Percentiles rank a stretch among this genome's conserved stretches.
These are phyloP conservation scores for Salminus brasiliensis DNA, from an alignment of 2,113 vertebrate genomes.

Conservation along the genomic window DNA sequence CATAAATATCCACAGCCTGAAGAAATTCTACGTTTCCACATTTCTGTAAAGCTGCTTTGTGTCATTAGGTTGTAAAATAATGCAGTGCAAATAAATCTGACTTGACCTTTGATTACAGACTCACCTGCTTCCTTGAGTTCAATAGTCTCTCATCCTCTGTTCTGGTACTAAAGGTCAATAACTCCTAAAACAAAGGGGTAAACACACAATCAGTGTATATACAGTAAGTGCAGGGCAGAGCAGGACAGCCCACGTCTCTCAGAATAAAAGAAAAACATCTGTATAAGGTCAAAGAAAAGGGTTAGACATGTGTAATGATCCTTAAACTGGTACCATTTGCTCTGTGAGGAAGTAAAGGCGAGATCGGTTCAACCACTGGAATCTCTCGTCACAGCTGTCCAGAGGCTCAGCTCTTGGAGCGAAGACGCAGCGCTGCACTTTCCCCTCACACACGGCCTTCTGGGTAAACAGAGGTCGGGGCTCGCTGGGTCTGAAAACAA, in stretches of 20 bases:
- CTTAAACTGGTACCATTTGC: constrained; percentile 76
- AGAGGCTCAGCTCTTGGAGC: constrained; percentile 84
- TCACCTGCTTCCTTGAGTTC: constrained; percentile 86
- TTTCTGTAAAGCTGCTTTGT: too few relatives aligned
- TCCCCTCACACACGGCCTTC: constrained; percentile 81
- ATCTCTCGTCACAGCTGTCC: constrained; percentile 75
- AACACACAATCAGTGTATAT: background rate
- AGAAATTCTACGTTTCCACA: background rate
- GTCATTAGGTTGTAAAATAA: too few relatives aligned
- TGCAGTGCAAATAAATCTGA: too few relatives aligned
- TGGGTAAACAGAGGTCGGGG: constrained; percentile 86
- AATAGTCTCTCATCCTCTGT: constrained; percentile 84
- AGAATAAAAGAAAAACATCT: background rate
- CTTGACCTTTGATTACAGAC: too few relatives aligned
- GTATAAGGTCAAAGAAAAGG: background rate
- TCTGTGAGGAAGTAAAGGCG: constrained; percentile 88
- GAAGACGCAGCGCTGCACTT: constrained; percentile 84
- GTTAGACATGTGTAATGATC: background rate
- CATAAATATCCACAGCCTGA: background rate
- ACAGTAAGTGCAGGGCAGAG: background rate
- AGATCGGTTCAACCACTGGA: constrained; percentile 89
- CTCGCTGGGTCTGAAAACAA: constrained; percentile 91
- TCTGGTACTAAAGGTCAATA: constrained; percentile 86
- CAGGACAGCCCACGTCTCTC: background rate
- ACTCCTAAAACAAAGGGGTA: constrained; percentile 76